Evolutionary conservation across 2,113 vertebrate species (phyloP).

Genomic region (Junco hyemalis): DNA sequence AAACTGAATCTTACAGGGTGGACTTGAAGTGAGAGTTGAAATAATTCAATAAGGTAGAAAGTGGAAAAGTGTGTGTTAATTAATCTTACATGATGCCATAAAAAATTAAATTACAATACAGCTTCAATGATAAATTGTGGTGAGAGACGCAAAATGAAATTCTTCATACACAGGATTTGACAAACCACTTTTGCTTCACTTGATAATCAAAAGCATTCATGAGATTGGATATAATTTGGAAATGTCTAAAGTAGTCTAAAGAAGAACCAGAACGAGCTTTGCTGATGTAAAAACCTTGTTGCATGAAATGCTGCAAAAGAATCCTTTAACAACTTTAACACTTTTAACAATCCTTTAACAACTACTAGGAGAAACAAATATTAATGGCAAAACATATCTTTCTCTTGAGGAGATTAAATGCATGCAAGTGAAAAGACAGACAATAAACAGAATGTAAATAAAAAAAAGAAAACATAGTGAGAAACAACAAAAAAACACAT

Average conservation of each 20-base stretch:
- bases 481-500: background rate
- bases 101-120: background rate
- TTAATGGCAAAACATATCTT: background rate
- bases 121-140: background rate
- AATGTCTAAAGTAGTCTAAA: background rate
- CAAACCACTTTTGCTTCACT: background rate
- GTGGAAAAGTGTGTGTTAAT: background rate
- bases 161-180: background rate
- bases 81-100: background rate
- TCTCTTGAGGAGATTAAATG: background rate
- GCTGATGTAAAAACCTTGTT: background rate
- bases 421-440: background rate
- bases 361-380: background rate
- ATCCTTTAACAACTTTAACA: background rate
- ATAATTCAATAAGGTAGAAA: background rate
- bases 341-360: too few species aligned
- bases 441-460: background rate
- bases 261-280: background rate
- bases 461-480: fast-evolving
- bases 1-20: background rate
- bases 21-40: background rate
- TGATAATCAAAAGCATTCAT: background rate
- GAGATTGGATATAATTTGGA: background rate
- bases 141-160: background rate
- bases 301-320: background rate